Conservation (phyloP, 2,113 vertebrate genomes). For the Silurus meridionalis region DNA sequence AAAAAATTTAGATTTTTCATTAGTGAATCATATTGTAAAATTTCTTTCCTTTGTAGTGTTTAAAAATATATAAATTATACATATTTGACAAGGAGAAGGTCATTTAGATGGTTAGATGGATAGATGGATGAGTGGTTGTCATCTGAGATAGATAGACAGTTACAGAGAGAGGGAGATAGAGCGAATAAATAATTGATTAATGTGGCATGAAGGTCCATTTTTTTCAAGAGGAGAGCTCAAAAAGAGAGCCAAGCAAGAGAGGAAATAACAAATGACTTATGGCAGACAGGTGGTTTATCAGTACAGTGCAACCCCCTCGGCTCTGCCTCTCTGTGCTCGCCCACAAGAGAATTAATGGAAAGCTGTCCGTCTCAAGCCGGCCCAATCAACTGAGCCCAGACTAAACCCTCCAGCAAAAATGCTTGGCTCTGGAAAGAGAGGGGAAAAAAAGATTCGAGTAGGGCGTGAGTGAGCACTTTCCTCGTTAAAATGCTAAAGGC, state of each 20-base stretch:
- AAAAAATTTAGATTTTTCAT: background rate
- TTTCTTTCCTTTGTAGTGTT: background rate
- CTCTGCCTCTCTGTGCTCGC: background rate
- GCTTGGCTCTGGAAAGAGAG: constrained; percentile 34
- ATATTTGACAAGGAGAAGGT: constrained; percentile 10
- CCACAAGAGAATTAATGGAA: constrained; percentile 32
- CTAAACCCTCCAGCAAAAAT: constrained; percentile 12
- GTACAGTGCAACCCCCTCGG: constrained; percentile 30
- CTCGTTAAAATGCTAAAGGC: constrained; percentile 46
- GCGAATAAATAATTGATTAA: constrained; percentile 57
- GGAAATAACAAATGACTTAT: constrained; percentile 61
- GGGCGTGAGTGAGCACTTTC: constrained; percentile 8
- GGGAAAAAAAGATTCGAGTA: constrained; percentile 35
- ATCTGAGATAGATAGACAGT: background rate
- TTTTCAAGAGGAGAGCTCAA: constrained; percentile 34
- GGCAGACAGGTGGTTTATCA: constrained; percentile 36
- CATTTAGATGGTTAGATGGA: background rate
- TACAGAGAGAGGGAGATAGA: constrained; percentile 9
- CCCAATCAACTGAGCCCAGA: constrained; percentile 2
- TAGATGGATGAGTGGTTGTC: constrained; percentile 26
- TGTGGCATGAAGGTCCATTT: constrained; percentile 53
- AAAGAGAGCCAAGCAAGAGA: constrained; percentile 46
- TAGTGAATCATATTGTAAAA: background rate
- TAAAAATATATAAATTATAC: constrained; percentile 3
- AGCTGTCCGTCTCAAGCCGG: background rate